These are phyloP conservation scores for Phodopus roborovskii DNA, from an alignment of 2,113 vertebrate species.

Conservation along the genomic window DNA sequence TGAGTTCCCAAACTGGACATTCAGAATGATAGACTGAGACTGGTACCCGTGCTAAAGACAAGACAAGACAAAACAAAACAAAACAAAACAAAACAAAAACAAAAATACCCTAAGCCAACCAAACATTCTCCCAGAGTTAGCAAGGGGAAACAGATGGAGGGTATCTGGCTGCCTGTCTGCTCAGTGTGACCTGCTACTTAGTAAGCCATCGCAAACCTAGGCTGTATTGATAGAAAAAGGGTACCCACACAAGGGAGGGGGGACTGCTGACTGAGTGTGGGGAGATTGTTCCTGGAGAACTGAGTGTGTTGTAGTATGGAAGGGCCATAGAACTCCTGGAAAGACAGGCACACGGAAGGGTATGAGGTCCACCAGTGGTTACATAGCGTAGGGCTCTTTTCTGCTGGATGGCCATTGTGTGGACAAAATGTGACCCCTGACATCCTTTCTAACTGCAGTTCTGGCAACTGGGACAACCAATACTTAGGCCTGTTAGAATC, in stretches of 20 bases:
- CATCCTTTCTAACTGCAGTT: not conserved
- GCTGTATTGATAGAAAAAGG: constrained; percentile 12
- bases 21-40: constrained; percentile 21
- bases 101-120: not conserved
- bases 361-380: not conserved
- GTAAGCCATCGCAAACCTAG: not conserved
- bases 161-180: not conserved
- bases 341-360: not conserved
- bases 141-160: constrained; percentile 54
- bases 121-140: not conserved
- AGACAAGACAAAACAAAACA: no score
- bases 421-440: not conserved
- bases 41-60: not conserved
- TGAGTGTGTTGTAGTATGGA: not conserved
- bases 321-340: not conserved
- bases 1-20: not conserved
- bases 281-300: not conserved
- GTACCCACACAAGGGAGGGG: not conserved
- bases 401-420: rapidly evolving
- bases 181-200: not conserved
- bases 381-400: no score
- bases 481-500: not conserved
- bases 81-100: no score
- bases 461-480: not conserved
- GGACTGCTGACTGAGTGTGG: not conserved